Evolutionary conservation across 2,888 invertebrate genomes (phyloP).

Genomic region (Parthenolecanium corni): DNA sequence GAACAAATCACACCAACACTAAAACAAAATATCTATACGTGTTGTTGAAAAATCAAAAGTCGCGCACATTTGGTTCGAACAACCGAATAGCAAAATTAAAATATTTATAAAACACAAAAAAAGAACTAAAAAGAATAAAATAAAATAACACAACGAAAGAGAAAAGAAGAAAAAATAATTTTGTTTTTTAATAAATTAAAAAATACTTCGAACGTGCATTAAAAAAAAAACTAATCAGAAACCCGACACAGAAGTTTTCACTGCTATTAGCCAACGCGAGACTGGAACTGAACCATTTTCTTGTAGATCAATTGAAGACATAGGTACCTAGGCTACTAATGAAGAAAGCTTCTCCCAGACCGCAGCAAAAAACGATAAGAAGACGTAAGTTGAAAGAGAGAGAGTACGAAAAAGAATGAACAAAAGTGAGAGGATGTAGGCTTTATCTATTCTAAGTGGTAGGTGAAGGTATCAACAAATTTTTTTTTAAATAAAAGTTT

Average conservation of each 20-base stretch:
- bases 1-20: conserved; percentile 3
- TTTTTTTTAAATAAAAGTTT: too few species aligned
- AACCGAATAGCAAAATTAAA: background rate
- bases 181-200: too few species aligned
- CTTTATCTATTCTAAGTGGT: too few species aligned
- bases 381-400: too few species aligned
- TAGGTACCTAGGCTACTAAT: too few species aligned
- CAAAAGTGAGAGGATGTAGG: too few species aligned
- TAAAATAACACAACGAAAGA: too few species aligned
- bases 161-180: conserved; percentile 1
- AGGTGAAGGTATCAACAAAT: too few species aligned
- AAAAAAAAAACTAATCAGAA: conserved; percentile 4
- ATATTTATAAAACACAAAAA: background rate
- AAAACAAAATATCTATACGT: too few species aligned
- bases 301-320: background rate
- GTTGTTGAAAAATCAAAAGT: conserved; percentile 4
- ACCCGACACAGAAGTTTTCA: conserved; percentile 17
- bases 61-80: conserved; percentile 10
- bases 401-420: too few species aligned
- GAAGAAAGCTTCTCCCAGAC: conserved; percentile 10
- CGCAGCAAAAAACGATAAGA: too few species aligned
- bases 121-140: too few species aligned
- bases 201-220: conserved; percentile 8
- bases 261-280: conserved; percentile 16
- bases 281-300: conserved; percentile 23